Base-by-base conservation (phyloP, 2,113 vertebrate genomes). In the Gallinago jamesoni region DNA sequence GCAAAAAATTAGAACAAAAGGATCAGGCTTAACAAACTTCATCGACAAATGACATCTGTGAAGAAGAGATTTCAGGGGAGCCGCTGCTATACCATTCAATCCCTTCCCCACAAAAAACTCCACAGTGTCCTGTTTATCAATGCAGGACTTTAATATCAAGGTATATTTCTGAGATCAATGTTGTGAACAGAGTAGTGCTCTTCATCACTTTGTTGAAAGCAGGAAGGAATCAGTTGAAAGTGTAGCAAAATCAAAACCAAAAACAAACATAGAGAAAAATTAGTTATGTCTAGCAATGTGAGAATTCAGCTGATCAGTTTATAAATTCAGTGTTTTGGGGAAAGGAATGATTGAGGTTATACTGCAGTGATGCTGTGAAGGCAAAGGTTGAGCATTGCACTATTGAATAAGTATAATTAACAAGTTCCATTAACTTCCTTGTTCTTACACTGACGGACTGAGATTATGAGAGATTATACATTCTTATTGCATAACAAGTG, bases 101-200 rank as follows among this genome's bases (percentile, higher is more conserved):
- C 0, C 0, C 9, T 62, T 28, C 12, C 6, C 28, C 2, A 1
- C 0, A 0, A 7, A 14, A 82, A 33, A 31, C 35, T 56, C 24
- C 41, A 37, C 10, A 57, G 16, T 53, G 14, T 6, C 8, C 25
- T 79, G 15, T 6, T 68, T 76, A 62, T 64, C 48, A 84, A 67
- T 82, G 28, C 4, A 47, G 33, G 5, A 52, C 6, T 75, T 84
- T 47, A 52, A 12, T 63, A 24, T 39, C 28, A 30, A 27, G 25
- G 7, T 43, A 7, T 50, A 43, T 39, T 93, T 87, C 12, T 69
- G 67, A 79, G 19, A 50, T 50, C 7, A 67, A 4, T 37, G 9
- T 47, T 37, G 9, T 83, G 50, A 86, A 69, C 6, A 25, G 27
- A 41, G 12, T 17, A 50, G 30, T 75, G 15, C 16, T 62, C 24